A percentile compares a stretch with the other conserved stretches of the same genome.
Conservation (phyloP, 2,797 vertebrate species). For the Acrossocheilus fasciatus region DNA sequence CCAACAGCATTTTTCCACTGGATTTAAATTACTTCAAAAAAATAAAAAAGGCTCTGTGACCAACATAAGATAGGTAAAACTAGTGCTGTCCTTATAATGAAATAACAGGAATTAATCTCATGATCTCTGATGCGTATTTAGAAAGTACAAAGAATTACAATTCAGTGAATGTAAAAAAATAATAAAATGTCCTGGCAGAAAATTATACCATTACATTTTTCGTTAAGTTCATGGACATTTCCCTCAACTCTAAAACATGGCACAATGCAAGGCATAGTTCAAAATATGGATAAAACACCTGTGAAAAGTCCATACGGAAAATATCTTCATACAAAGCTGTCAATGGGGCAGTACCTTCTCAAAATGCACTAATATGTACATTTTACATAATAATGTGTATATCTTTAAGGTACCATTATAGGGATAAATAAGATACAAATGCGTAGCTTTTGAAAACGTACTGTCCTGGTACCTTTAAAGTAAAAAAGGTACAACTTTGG, state of each 20-base stretch:
- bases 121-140: no score
- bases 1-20: not conserved
- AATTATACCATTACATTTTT: not conserved
- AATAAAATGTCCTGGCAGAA: no score
- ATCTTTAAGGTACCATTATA: not conserved
- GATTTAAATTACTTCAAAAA: not conserved
- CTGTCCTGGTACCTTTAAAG: no score
- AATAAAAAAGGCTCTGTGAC: not conserved
- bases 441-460: no score
- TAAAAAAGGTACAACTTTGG: not conserved
- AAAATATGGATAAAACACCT: not conserved
- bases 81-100: no score
- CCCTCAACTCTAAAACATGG: not conserved
- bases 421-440: no score
- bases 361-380: not conserved
- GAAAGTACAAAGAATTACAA: no score
- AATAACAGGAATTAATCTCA: no score
- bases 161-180: no score
- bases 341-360: not conserved
- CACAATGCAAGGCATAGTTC: not conserved
- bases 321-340: not conserved
- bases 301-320: not conserved
- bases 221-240: not conserved
- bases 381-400: not conserved
- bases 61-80: not conserved